Evolutionary conservation across 2,113 vertebrate species (phyloP).

Genomic region (Eidolon helvum): DNA sequence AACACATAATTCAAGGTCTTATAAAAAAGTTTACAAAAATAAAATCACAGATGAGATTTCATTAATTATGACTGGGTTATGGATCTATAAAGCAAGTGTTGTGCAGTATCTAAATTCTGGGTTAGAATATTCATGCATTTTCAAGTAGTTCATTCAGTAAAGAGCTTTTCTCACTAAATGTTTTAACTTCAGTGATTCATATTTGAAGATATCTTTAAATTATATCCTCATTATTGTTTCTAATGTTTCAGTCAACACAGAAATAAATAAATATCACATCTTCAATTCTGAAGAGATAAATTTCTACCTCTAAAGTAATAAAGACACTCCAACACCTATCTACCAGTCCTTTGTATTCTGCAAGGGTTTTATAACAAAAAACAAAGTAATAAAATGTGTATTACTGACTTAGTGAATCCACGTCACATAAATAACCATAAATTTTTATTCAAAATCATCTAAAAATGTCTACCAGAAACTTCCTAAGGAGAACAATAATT

Average conservation of each 20-base stretch:
- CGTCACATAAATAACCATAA: not conserved
- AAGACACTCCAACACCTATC: not conserved
- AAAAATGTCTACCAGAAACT: not conserved
- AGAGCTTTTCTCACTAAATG: not conserved
- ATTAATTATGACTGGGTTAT: not conserved
- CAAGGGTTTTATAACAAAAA: not conserved
- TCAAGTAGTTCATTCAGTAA: not conserved
- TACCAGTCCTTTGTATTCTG: not conserved
- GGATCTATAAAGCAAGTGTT: not conserved
- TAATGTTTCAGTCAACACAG: not conserved
- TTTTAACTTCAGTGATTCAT: not conserved
- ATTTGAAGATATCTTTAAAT: not conserved
- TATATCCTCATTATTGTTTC: not conserved
- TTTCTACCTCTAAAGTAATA: not conserved
- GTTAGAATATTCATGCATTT: not conserved
- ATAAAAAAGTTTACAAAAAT: not conserved
- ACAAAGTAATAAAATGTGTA: not conserved
- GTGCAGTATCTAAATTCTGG: not conserved
- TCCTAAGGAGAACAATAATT: not conserved
- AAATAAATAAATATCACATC: not conserved
- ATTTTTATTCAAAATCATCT: not conserved
- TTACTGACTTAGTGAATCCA: not conserved
- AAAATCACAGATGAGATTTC: not conserved
- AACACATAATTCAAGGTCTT: not conserved
- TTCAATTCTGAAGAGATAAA: not conserved